Percentiles rank a stretch among this genome's conserved stretches.
phyloP scores from a whole-genome alignment of 1,140 invertebrate genomes.

The Drosophila trapezifrons region DNA sequence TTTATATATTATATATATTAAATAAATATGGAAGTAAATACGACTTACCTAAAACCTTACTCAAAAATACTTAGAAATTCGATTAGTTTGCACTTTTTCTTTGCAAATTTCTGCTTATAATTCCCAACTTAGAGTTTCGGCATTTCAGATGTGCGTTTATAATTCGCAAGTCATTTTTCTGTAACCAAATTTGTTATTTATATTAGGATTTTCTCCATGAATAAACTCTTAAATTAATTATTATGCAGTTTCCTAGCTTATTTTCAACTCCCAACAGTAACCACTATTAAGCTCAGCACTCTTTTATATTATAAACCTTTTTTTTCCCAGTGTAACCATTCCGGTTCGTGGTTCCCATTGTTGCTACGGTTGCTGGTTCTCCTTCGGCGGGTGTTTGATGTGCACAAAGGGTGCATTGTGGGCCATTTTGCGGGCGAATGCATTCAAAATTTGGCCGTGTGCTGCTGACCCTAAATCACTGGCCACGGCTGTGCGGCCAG shows the following conservation, averaged over 20 bases:
- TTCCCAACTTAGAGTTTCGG: neutral
- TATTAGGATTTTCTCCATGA: neutral
- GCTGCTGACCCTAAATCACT: slow-evolving; percentile 73
- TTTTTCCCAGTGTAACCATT: neutral
- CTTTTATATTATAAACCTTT: no score
- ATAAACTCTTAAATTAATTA: neutral
- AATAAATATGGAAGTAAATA: no score
- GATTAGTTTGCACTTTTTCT: neutral
- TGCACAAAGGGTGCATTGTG: slow-evolving; percentile 25
- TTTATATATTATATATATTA: no score
- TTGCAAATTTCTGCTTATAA: neutral
- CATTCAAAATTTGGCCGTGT: slow-evolving; percentile 63
- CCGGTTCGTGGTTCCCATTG: slow-evolving; percentile 10
- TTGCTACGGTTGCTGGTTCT: slow-evolving; percentile 27
- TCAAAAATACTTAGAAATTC: neutral
- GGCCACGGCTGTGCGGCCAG: slow-evolving; percentile 45
- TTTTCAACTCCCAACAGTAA: no score
- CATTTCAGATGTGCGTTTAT: neutral
- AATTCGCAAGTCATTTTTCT: neutral
- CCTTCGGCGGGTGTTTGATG: neutral
- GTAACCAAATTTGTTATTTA: neutral
- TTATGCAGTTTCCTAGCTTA: no score
- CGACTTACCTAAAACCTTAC: neutral
- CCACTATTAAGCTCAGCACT: neutral
- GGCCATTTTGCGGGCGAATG: slow-evolving; percentile 52